Conservation (phyloP, 1,140 invertebrate genomes). For the Chlorops oryzae region DNA sequence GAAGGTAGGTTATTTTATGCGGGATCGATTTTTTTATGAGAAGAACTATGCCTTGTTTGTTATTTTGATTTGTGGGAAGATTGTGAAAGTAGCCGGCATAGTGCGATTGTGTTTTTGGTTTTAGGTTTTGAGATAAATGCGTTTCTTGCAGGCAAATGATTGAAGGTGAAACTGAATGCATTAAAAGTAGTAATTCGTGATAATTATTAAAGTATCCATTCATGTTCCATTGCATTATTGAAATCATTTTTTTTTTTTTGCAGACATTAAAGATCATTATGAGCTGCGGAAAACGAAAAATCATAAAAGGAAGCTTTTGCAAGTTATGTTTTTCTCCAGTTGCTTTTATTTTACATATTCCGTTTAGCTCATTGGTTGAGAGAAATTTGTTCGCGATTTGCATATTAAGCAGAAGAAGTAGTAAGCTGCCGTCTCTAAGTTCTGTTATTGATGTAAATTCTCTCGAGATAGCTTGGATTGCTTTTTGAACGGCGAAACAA, state of each 20-base stretch:
- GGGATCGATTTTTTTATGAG: slow-evolving; percentile 9
- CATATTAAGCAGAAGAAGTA: too few relatives aligned
- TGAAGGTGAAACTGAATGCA: neutral
- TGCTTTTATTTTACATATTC: too few relatives aligned
- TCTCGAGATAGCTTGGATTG: too few relatives aligned
- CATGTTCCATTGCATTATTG: slow-evolving; percentile 11
- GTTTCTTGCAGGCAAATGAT: slow-evolving; percentile 7
- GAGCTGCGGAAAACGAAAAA: too few relatives aligned
- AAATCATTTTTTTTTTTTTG: neutral
- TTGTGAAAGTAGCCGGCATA: slow-evolving; percentile 10
- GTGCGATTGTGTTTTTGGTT: neutral
- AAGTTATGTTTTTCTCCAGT: too few relatives aligned
- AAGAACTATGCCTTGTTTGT: slow-evolving; percentile 10
- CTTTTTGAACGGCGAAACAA: too few relatives aligned
- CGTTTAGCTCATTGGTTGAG: too few relatives aligned
- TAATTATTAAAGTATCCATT: slow-evolving; percentile 13
- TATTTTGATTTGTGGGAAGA: neutral
- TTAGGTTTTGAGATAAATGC: neutral
- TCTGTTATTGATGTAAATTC: too few relatives aligned
- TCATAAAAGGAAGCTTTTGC: too few relatives aligned
- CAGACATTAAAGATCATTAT: too few relatives aligned
- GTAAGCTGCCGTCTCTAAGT: too few relatives aligned
- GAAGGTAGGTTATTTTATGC: neutral
- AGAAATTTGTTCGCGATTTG: too few relatives aligned
- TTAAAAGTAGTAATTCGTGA: slow-evolving; percentile 3